These are phyloP conservation scores for Alethe diademata DNA, from an alignment of 2,113 vertebrate genomes.

Conservation along the genomic window DNA sequence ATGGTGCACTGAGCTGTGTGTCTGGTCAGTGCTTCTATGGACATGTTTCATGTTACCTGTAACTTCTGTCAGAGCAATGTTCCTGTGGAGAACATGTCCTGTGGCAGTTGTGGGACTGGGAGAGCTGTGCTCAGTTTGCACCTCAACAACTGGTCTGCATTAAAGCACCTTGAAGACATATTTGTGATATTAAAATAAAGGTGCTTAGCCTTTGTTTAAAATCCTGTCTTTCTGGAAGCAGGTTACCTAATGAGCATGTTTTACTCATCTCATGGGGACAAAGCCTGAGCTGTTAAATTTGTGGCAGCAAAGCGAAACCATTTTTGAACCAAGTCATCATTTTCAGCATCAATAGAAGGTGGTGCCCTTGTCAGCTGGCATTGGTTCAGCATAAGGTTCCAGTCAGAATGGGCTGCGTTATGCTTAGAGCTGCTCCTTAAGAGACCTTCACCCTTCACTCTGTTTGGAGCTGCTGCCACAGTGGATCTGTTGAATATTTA, in stretches of 20 bases:
- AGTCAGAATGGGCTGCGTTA: neutral
- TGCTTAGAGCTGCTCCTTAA: neutral
- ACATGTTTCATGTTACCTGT: neutral
- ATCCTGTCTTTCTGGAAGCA: neutral
- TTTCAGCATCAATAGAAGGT: constrained; percentile 24
- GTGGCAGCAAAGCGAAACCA: neutral
- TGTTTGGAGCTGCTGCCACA: neutral
- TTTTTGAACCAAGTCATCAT: constrained; percentile 20
- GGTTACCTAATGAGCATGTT: constrained; percentile 13
- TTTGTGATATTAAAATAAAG: neutral
- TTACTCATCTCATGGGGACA: neutral
- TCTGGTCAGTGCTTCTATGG: neutral
- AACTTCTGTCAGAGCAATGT: neutral
- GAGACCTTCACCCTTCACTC: constrained; percentile 25
- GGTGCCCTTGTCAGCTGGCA: neutral
- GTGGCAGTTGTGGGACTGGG: neutral
- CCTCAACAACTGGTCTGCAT: neutral
- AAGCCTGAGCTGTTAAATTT: neutral
- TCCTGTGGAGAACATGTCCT: neutral
- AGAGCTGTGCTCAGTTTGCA: neutral
- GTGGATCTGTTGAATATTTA: constrained; percentile 27
- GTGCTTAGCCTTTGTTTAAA: neutral
- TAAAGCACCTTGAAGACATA: neutral
- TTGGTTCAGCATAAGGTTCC: constrained; percentile 9
- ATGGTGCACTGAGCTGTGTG: neutral